These are phyloP conservation scores for Anolis carolinensis DNA, from an alignment of 2,113 vertebrate genomes.

Conservation along the genomic window DNA sequence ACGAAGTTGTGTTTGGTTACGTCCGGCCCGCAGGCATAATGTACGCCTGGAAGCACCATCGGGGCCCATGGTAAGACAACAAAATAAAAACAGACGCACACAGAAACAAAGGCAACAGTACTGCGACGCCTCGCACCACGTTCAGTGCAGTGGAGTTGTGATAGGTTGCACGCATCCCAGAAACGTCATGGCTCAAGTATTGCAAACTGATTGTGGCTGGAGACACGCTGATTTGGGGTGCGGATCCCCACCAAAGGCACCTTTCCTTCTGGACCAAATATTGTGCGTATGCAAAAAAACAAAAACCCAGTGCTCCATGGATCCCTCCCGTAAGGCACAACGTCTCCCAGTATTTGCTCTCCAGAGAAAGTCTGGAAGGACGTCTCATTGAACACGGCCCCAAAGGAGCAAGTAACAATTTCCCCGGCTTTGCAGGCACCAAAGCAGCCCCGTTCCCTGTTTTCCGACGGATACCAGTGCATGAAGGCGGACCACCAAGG, in stretches of 20 bases:
- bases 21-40: slow-evolving; percentile 70
- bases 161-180: fast-evolving
- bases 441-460: not conserved
- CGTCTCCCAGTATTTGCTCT: not conserved
- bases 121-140: fast-evolving
- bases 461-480: not conserved
- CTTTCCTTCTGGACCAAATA: not conserved
- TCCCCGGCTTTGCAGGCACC: not conserved
- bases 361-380: slow-evolving; percentile 16
- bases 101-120: not conserved
- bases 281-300: slow-evolving; percentile 34
- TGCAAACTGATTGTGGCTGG: not conserved
- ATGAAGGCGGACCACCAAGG: not conserved
- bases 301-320: slow-evolving; percentile 31
- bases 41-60: slow-evolving; percentile 54
- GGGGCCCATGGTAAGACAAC: not conserved
- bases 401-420: not conserved
- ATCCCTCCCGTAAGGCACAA: slow-evolving; percentile 29
- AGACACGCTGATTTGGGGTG: not conserved
- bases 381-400: not conserved
- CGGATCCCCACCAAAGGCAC: not conserved
- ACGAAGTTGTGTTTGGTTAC: slow-evolving; percentile 48
- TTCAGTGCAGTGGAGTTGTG: not conserved
- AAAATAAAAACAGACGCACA: not conserved
- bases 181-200: not conserved